Percentiles rank a stretch among this genome's conserved stretches.
These are phyloP conservation scores for Mustela lutreola DNA, from an alignment of 2,113 vertebrate genomes.

Conservation along the genomic window DNA sequence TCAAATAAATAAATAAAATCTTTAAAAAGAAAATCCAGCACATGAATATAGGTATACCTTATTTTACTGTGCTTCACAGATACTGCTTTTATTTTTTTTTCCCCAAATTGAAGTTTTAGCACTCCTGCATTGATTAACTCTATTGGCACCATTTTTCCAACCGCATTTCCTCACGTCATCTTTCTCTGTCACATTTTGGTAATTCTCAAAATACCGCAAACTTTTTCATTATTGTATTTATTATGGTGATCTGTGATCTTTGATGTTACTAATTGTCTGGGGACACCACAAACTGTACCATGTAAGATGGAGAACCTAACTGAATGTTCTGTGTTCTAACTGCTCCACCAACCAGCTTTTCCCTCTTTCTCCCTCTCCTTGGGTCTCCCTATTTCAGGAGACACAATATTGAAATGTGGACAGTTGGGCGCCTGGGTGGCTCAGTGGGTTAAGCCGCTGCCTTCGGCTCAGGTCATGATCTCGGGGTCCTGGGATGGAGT, in stretches of 20 bases:
- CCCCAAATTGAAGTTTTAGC: not conserved
- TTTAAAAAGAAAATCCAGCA: not conserved
- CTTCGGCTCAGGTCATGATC: too few relatives aligned
- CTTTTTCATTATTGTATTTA: not conserved
- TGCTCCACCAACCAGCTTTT: not conserved
- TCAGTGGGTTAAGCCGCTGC: too few relatives aligned
- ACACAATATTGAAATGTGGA: not conserved
- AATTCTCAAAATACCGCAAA: not conserved
- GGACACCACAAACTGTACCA: not conserved
- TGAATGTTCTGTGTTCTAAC: not conserved
- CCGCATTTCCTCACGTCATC: not conserved
- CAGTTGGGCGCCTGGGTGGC: not conserved
- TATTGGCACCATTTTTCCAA: not conserved
- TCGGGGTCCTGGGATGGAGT: too few relatives aligned
- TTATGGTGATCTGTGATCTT: not conserved
- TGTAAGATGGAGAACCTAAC: not conserved
- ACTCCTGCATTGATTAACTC: not conserved
- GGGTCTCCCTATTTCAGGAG: not conserved
- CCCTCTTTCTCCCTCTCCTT: not conserved
- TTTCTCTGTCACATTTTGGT: not conserved
- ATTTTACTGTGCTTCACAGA: not conserved
- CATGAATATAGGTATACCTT: not conserved
- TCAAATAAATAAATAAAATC: too few relatives aligned
- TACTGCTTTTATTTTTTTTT: not conserved
- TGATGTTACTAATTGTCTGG: not conserved